Evolutionary conservation across 2,888 invertebrate species (phyloP), one percentile per base, ranked within the genome.

Genomic region (Lottia gigantea): DNA sequence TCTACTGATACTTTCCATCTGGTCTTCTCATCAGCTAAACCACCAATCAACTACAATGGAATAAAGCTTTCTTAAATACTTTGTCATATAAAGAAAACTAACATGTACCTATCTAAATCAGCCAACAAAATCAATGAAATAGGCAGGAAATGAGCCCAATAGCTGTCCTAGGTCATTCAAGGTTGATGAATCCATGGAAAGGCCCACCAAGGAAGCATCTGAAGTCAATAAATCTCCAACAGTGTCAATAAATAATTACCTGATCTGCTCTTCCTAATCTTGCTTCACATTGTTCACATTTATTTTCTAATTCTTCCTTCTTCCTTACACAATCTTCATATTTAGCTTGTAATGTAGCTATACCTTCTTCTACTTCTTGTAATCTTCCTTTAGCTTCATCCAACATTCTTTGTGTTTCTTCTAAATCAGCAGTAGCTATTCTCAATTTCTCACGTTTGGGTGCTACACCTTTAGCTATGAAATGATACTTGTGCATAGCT

Each of bases 401-500:
- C 62, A 89, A 80, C 31, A 85, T 79, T 40, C 81, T 76, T 81
- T 88, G 86, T 2, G 88, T 88, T 73, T 85, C 86, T 0, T 80
- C 84, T 61, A 89, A 80, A 61, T 88, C 88, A 45, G 83, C 86
- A 74, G 86, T 83, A 4, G 89, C 89, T 12, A 83, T 72, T 31
- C 82, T 76, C 67, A 89, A 80, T 26, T 85, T 85, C 73, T 86
- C 88, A 47, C 89, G 74, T 78, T 89, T 88, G 4, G 89, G 89
- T 19, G 87, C 88, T 46, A 89, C 89, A 66, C 81, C 85, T 74
- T 79, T 87, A n/a, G 88, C 85, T 11, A 89, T 88, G 76, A 87
- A 87, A 80, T 89, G 87, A 76, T 89, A 89, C 76, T 89, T 88
- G 83, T 89, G 86, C 89, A 89, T 89, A 73, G 89, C 89, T 72